These are phyloP conservation scores for Odontocolon sp. DNA, from an alignment of 2,888 invertebrate species.

Conservation along the genomic window DNA sequence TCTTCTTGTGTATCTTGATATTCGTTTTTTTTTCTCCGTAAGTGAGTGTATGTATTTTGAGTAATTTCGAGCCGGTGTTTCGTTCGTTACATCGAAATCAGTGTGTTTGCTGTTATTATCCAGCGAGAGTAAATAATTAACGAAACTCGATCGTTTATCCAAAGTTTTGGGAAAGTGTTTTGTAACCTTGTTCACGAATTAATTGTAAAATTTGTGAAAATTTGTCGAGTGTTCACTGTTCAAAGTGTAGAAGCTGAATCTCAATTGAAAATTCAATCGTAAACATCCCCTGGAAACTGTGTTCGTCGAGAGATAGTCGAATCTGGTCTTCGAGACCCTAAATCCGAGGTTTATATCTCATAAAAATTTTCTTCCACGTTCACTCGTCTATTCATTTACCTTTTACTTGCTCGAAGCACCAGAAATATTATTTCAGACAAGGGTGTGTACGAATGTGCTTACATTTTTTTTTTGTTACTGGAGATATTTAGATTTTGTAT, in stretches of 20 bases:
- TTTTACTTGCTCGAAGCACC: no score
- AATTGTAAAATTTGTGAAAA: neutral
- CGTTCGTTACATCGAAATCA: slow-evolving; percentile 38
- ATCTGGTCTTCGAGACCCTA: slow-evolving; percentile 44
- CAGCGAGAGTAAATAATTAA: neutral
- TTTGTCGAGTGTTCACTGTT: neutral
- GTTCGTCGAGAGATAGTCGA: slow-evolving; percentile 15
- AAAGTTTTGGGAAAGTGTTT: neutral
- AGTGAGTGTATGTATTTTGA: slow-evolving; percentile 3
- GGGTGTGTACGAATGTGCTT: no score
- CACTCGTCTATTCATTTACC: neutral
- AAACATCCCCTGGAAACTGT: neutral
- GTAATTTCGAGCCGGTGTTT: slow-evolving; percentile 30
- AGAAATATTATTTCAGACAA: no score
- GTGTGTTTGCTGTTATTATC: slow-evolving; percentile 27
- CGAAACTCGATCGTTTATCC: neutral
- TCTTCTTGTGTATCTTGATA: slow-evolving; percentile 4
- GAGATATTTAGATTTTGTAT: no score
- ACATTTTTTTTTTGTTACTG: no score
- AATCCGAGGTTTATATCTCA: slow-evolving; percentile 38
- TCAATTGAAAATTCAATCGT: neutral
- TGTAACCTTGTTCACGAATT: slow-evolving; percentile 3
- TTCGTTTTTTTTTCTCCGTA: no score
- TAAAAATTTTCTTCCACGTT: neutral
- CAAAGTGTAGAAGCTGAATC: neutral